Percentiles rank a stretch among this genome's conserved stretches.
Conservation (phyloP, 2,797 vertebrate genomes). For the Mus caroli region DNA sequence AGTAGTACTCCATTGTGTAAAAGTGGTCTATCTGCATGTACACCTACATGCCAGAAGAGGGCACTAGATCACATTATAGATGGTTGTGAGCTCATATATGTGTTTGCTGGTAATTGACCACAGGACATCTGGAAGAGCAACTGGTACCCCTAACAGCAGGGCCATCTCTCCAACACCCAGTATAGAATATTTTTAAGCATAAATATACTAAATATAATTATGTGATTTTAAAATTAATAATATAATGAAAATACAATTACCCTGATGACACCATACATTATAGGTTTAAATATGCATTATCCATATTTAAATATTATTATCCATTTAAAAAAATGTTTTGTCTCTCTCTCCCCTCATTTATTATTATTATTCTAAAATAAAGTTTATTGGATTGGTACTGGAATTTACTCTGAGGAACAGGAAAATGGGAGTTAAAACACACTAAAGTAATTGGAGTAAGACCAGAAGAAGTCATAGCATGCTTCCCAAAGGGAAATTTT, state of each 20-base stretch:
- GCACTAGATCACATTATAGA: not conserved
- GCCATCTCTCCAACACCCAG: not conserved
- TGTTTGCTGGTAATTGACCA: not conserved
- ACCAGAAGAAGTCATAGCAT: not conserved
- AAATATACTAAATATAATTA: not conserved
- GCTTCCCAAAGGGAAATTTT: not conserved
- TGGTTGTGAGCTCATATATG: not conserved
- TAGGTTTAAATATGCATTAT: not conserved
- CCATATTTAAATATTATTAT: not conserved
- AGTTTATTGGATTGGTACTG: not conserved
- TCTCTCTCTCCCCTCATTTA: not conserved
- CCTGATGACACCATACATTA: not conserved
- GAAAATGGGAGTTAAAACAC: not conserved
- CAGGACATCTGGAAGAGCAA: not conserved
- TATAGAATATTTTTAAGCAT: not conserved
- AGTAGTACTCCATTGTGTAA: too few species aligned
- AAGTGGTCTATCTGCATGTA: too few species aligned
- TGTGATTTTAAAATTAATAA: not conserved
- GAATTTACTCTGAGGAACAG: not conserved
- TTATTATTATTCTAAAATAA: not conserved
- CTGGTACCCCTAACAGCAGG: not conserved
- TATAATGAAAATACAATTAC: not conserved
- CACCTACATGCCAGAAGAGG: not conserved
- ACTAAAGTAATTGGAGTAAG: not conserved
- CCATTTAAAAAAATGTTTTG: too few species aligned